Evolutionary conservation across 2,888 invertebrate species (phyloP), one percentile per base, ranked within the genome.

Genomic region (Acanthacorydalis orientalis): DNA sequence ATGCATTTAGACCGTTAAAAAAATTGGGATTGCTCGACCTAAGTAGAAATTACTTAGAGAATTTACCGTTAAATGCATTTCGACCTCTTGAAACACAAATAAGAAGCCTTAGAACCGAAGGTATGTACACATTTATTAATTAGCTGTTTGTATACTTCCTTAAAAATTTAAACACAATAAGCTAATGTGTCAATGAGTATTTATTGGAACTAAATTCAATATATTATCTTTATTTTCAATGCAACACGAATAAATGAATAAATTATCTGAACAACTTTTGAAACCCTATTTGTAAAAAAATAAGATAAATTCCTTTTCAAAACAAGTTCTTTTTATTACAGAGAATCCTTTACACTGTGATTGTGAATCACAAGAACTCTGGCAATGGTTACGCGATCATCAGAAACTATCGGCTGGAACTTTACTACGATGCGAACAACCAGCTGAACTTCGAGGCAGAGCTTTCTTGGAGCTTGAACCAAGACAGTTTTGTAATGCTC

Each of bases 341-440:
- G 90, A 86, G 61, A 92, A 92, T 67, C 91, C 92, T 41, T 70
- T 92, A 56, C 80, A 82, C 52, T 93, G 92, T 66, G 84, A 81
- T 60, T 93, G 92, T 64, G 87, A 90, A 62, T 80, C 89, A 50
- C 85, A 89, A 67, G 86, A 88, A 62, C 74, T 90, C 43, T 90
- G 92, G 87, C 84, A 83, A 68, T 93, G 91, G 92, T 73, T 92
- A 61, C 75, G 86, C 59, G 84, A 88, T 63, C 87, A 93, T 69
- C 78, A 81, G 59, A 88, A 89, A 68, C 73, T 83, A 49, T 69
- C 83, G 31, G 60, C 68, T 50, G 64, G 68, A 50, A 70, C 74
- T 52, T 72, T 88, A 56, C 12, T 47, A 16, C 77, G 80, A 53
- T 91, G 91, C 65, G 85, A 87, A 63, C 81, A 85, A 58, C 90